Conservation (phyloP, 2,797 vertebrate species). For the Acrossocheilus wenchowensis region DNA sequence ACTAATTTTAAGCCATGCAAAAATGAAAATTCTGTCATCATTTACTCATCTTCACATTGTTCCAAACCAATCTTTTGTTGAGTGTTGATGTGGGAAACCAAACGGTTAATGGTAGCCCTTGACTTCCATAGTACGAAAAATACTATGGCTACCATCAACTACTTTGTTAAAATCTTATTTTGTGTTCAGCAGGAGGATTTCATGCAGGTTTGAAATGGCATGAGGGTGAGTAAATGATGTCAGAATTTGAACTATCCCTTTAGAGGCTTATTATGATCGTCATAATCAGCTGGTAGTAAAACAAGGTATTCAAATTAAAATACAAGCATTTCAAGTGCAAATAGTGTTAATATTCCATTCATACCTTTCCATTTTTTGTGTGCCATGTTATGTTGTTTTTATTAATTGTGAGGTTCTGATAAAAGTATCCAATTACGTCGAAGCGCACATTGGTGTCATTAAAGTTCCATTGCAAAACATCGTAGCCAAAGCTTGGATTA, state of each 20-base stretch:
- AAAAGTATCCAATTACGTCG: conserved; percentile 72
- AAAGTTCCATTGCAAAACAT: conserved; percentile 83
- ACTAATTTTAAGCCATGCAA: background rate
- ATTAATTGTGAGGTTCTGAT: conserved; percentile 64
- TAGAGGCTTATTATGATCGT: background rate
- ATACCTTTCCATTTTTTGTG: conserved; percentile 68
- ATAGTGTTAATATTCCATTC: background rate
- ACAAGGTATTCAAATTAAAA: background rate
- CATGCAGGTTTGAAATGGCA: background rate
- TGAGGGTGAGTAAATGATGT: background rate
- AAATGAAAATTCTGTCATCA: background rate
- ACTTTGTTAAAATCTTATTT: background rate
- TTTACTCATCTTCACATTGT: background rate
- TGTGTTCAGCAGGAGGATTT: background rate
- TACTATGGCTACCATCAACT: background rate
- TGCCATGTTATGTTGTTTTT: conserved; percentile 72
- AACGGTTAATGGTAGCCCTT: too few species aligned
- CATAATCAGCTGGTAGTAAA: background rate
- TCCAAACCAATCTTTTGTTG: background rate
- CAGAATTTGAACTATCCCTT: background rate
- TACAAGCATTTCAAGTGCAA: background rate
- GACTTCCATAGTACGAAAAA: too few species aligned
- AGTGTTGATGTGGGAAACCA: background rate
- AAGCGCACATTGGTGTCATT: conserved; percentile 39
- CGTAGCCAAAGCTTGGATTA: conserved; percentile 78